A percentile compares a stretch with the other conserved stretches of the same genome.
Conservation (phyloP, 2,797 vertebrate species). For the Anisognathus igniventris region DNA sequence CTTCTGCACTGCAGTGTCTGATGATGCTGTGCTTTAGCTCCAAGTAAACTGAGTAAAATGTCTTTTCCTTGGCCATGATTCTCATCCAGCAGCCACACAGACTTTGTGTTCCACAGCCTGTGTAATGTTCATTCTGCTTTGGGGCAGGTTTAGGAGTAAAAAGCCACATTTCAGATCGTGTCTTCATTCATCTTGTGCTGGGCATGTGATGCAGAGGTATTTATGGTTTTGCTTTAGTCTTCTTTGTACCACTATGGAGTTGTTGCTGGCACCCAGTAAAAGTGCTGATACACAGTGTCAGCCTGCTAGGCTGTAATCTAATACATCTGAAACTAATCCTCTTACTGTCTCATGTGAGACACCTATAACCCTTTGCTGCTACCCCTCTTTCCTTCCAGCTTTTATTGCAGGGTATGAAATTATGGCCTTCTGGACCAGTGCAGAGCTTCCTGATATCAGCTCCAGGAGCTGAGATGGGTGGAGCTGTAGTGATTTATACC, state of each 20-base stretch:
- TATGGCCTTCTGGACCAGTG: neutral
- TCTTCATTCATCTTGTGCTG: slow-evolving; percentile 35
- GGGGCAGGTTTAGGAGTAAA: neutral
- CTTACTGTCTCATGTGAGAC: slow-evolving; percentile 25
- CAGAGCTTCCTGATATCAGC: neutral
- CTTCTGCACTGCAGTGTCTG: neutral
- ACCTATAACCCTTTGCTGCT: neutral
- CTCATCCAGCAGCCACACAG: neutral
- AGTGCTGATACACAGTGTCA: slow-evolving; percentile 47
- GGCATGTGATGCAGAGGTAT: slow-evolving; percentile 1
- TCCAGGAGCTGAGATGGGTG: neutral
- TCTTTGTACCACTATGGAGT: neutral
- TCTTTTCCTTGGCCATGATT: neutral
- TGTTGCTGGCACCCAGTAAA: slow-evolving; percentile 30
- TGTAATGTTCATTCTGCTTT: neutral
- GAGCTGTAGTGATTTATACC: neutral
- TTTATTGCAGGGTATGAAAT: slow-evolving; percentile 20
- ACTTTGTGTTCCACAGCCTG: neutral
- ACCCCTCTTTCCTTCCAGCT: slow-evolving; percentile 24
- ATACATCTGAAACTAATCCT: slow-evolving; percentile 62
- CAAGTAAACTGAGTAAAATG: neutral
- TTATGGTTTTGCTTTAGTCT: slow-evolving; percentile 23
- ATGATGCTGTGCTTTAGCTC: neutral
- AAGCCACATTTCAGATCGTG: neutral
- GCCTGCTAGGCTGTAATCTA: slow-evolving; percentile 61